Conservation (phyloP, 92 coral and sea anemone species). For the Umimayanthus kanabou region DNA sequence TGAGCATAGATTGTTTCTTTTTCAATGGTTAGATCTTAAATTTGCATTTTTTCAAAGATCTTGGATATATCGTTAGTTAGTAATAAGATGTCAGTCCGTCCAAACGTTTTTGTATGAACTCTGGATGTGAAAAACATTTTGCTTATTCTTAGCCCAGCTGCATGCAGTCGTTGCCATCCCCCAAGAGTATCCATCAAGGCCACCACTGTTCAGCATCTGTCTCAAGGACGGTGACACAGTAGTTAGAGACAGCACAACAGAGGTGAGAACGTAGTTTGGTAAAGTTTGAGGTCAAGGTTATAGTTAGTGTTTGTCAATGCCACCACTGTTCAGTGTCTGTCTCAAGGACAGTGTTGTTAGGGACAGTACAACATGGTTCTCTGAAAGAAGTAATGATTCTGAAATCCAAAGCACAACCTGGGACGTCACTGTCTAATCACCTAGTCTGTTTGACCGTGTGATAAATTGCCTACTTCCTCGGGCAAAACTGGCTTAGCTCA, state of each 20-base stretch:
- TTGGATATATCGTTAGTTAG: no score
- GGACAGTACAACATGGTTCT: constrained; percentile 29
- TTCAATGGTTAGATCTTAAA: no score
- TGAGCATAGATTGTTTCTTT: no score
- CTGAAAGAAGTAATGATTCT: no score
- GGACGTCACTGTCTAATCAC: no score
- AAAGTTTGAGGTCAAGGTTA: no score
- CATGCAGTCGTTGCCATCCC: constrained; percentile 70
- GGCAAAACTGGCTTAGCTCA: no score
- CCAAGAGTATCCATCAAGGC: constrained; percentile 87
- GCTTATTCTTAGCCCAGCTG: constrained; percentile 43
- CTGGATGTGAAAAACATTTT: neutral
- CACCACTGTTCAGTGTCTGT: constrained; percentile 65
- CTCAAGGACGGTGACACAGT: constrained; percentile 47
- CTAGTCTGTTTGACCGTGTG: no score
- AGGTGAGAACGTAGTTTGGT: constrained; percentile 19
- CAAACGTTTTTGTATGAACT: neutral
- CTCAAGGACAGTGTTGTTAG: constrained; percentile 38
- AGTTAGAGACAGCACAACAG: constrained; percentile 38
- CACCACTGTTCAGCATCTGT: constrained; percentile 69
- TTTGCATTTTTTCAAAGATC: no score
- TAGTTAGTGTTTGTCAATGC: constrained; percentile 62
- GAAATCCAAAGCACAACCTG: no score
- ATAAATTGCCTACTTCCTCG: no score
- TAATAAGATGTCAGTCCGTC: neutral